These are phyloP conservation scores for Aphaenogaster rudis DNA, from an alignment of 1,140 invertebrate genomes.

Conservation along the genomic window DNA sequence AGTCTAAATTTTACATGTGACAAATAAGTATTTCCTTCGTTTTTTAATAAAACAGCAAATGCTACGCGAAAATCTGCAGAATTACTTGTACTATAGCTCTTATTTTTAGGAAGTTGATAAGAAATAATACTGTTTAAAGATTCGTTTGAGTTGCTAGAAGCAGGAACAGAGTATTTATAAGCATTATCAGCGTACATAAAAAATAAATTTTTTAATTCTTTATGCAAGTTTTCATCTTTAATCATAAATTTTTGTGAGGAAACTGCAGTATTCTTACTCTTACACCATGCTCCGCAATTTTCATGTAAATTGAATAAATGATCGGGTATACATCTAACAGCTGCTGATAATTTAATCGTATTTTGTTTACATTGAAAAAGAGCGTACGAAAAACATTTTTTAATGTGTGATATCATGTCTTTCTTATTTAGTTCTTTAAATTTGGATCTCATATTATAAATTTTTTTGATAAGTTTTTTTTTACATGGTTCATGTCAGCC, in stretches of 20 bases:
- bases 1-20: background rate
- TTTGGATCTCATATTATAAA: background rate
- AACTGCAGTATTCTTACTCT: background rate
- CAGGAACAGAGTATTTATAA: background rate
- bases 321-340: background rate
- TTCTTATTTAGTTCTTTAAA: background rate
- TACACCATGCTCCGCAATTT: background rate
- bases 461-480: conserved; percentile 6
- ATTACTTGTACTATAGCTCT: conserved; percentile 8
- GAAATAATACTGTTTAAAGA: background rate
- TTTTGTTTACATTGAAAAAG: background rate
- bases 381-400: background rate
- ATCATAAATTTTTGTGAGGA: background rate
- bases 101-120: background rate
- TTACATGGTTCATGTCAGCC: background rate
- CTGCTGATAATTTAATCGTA: background rate
- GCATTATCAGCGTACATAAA: conserved; percentile 1
- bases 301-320: background rate
- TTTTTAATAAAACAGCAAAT: conserved; percentile 20
- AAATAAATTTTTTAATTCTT: background rate
- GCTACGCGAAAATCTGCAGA: conserved; percentile 23
- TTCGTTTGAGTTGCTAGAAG: background rate
- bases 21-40: conserved; percentile 15
- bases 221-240: background rate
- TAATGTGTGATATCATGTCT: background rate